Conservation (phyloP, 2,797 vertebrate genomes). For the Leptoclinus maculatus region DNA sequence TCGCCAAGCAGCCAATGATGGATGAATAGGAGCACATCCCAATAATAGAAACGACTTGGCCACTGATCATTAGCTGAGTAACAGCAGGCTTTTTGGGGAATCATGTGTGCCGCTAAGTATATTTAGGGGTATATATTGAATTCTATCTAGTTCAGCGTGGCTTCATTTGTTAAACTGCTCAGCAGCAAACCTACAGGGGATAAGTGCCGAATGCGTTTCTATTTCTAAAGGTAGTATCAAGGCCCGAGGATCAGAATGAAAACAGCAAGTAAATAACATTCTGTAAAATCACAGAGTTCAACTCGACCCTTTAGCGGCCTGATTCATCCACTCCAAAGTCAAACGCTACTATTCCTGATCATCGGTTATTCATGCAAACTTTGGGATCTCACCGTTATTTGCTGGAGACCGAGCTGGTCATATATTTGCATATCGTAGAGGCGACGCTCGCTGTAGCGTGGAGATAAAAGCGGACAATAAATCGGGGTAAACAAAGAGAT, state of each 20-base stretch:
- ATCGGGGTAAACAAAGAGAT: slow-evolving; percentile 77
- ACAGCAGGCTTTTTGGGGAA: slow-evolving; percentile 44
- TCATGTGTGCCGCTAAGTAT: slow-evolving; percentile 17
- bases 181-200: slow-evolving; percentile 22
- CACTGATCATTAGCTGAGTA: slow-evolving; percentile 55
- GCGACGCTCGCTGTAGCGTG: slow-evolving; percentile 44
- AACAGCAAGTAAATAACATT: slow-evolving; percentile 30
- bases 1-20: slow-evolving; percentile 72
- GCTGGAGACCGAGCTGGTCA: slow-evolving; percentile 64
- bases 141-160: slow-evolving; percentile 18
- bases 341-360: slow-evolving; percentile 18
- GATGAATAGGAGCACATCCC: slow-evolving; percentile 72
- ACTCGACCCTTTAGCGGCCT: slow-evolving; percentile 3
- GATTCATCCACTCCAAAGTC: neutral
- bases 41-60: slow-evolving; percentile 65
- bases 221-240: slow-evolving; percentile 15
- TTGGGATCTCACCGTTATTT: slow-evolving; percentile 45
- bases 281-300: slow-evolving; percentile 22
- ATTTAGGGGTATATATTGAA: slow-evolving; percentile 21
- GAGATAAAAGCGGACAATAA: slow-evolving; percentile 72
- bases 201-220: slow-evolving; percentile 19
- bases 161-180: slow-evolving; percentile 59
- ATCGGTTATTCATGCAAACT: slow-evolving; percentile 51
- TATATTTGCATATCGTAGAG: slow-evolving; percentile 73
- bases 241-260: slow-evolving; percentile 5